Evolutionary conservation across 2,888 invertebrate genomes (phyloP), one percentile per base, ranked within the genome.

Genomic region (Theretra japonica): DNA sequence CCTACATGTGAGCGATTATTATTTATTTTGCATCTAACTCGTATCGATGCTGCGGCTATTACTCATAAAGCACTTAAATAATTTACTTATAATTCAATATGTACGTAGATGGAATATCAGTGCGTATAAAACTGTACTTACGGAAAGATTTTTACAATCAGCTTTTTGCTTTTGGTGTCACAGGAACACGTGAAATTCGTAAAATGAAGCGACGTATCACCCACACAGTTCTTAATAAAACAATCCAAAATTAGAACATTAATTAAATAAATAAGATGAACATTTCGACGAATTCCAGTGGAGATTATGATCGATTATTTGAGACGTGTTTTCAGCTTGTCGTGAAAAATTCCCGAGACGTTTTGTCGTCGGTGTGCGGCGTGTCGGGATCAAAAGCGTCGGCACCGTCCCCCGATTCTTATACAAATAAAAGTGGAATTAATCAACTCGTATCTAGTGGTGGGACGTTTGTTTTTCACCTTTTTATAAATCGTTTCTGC

Each of bases 351-450:
- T 84, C 81, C 85, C 80, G 86, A 85, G 89, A 88, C 89, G 83
- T 89, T 89, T 88, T 86, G 90, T 88, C 88, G 90, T 87, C 92
- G 89, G 86, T 86, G 82, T 84, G 79, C 81, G 81, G 89, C 92
- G 90, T 91, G 87, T 88, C 93, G 90, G 88, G 93, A 93, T 94
- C 94, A 93, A 93, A 94, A 88, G 88, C 79, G 82, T 82, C 84
- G 85, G 83, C 92, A 90, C 53, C 17, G 91, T 91, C 90, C 92
- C 86, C 84, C 87, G 85, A 89, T 88, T 90, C 89, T 90, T 88
- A 89, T 86, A 92, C 92, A 92, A 94, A 94, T 94, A 92, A 93
- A 94, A 94, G 86, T 88, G 83, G 87, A 87, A 93, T 94, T 92
- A 93, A 94, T 94, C 94, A 93, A 91, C 85, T 79, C 80, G 79